phyloP scores from a whole-genome alignment of 1,140 invertebrate genomes.

The Gonioctena quinquepunctata region DNA sequence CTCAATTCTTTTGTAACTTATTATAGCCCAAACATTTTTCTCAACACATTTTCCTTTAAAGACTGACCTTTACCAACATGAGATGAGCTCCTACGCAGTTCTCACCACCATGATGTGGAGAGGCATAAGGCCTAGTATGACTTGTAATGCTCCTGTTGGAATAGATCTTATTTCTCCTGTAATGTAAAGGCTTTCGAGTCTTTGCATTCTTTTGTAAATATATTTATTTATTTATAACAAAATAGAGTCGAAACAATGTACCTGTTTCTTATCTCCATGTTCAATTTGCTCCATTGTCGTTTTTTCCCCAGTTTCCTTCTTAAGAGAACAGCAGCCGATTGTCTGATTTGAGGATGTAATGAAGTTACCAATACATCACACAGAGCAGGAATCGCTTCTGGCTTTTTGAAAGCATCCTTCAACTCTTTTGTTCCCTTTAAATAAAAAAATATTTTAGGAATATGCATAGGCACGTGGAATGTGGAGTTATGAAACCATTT shows the following conservation, averaged over 20 bases:
- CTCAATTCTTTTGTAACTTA: no score
- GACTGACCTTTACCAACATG: no score
- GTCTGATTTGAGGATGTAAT: conserved; percentile 65
- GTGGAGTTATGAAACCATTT: conserved; percentile 40
- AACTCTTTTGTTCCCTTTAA: conserved; percentile 71
- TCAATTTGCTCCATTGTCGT: conserved; percentile 65
- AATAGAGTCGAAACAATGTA: conserved; percentile 44
- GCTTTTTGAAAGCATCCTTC: conserved; percentile 66
- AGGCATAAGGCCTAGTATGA: no score
- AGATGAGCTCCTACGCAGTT: no score
- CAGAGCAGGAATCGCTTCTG: conserved; percentile 62
- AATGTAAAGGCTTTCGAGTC: no score
- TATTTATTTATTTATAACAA: no score
- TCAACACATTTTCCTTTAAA: no score
- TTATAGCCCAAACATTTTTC: no score
- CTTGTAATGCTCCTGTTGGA: no score
- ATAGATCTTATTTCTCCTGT: no score
- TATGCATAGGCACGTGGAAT: conserved; percentile 40
- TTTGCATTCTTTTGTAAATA: no score
- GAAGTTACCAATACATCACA: conserved; percentile 63
- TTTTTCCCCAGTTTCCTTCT: conserved; percentile 64
- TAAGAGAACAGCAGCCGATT: conserved; percentile 69
- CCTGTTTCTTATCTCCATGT: conserved; percentile 59
- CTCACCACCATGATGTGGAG: no score
- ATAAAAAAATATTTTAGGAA: conserved; percentile 29